Evolutionary conservation across 2,797 vertebrate genomes (phyloP), one percentile per base, ranked within the genome.

Genomic region (Hipposideros larvatus): DNA sequence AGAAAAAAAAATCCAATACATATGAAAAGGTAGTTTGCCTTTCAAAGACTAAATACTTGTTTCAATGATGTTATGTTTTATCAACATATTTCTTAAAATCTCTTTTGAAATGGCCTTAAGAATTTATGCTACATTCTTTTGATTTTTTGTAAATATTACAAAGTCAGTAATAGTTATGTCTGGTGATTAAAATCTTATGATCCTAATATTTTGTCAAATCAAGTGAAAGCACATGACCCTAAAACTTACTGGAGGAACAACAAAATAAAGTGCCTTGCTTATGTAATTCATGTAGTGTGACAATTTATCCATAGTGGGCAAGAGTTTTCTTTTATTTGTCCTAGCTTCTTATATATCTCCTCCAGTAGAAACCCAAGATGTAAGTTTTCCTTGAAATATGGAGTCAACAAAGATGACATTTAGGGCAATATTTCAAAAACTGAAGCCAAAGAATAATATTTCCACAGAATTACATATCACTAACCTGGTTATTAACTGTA

Each of bases 181-280:
- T 63, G 22, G 26, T 68, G 31, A 87, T 87, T 84, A 73, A 73
- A 65, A 9, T 48, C 92, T 83, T 83, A 78, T 82, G 41, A 48
- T 68, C 34, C 21, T 87, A 82, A 96, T 87, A 91, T 61, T 79
- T 87, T 91, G 26, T 88, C 53, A 66, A 70, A 79, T 85, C 34
- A 61, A 63, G 14, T 63, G 28, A 79, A 78, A 79, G 18, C n/a
- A 88, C 53, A 26, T 61, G 65, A 83, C 28, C 28, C 28, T 73
- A 59, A 93, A 85, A 78, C 5, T 26, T 21, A 80, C 4, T 88
- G 53, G 31, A 74, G 28, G 31, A 74, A 68, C 21, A 55, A 48
- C 46, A 43, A 48, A 15, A 22, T 43, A n/a, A 46, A 61, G 8
- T 85, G 11, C 41, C 43, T 68, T 84, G 53, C 26, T 91, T 88